Conservation (phyloP, 2,113 vertebrate species). For the Echinops telfairi region DNA sequence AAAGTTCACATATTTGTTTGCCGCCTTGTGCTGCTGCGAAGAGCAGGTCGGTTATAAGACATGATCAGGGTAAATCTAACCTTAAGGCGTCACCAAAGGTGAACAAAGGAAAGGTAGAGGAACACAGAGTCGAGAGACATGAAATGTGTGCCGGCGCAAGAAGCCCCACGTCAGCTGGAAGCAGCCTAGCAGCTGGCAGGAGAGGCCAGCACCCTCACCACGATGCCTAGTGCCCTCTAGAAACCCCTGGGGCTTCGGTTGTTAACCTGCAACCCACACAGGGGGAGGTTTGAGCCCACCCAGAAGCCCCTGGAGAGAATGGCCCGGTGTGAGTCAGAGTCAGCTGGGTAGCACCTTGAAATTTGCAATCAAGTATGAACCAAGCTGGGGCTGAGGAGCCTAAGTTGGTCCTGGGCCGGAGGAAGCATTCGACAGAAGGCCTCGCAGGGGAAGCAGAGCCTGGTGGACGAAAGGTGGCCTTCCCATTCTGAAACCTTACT, state of each 20-base stretch:
- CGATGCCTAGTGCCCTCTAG: too few species aligned
- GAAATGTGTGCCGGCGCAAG: too few species aligned
- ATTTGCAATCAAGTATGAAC: not conserved
- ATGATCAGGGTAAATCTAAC: not conserved
- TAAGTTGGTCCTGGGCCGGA: not conserved
- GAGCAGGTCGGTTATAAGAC: slow-evolving; percentile 6
- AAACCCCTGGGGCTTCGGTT: too few species aligned
- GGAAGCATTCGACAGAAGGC: not conserved
- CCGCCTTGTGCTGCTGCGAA: not conserved
- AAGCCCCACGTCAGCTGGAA: too few species aligned
- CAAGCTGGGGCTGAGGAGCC: not conserved
- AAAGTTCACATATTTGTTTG: not conserved
- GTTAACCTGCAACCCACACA: too few species aligned
- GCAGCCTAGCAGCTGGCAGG: too few species aligned
- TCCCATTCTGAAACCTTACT: not conserved
- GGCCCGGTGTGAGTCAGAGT: not conserved
- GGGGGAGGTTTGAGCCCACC: not conserved
- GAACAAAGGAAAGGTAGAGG: not conserved
- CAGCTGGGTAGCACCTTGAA: not conserved
- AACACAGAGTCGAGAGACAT: not conserved
- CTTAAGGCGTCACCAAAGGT: not conserved
- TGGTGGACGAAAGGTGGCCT: not conserved
- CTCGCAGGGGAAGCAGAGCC: not conserved
- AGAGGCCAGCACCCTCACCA: too few species aligned
- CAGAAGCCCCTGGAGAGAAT: not conserved